phyloP scores from a whole-genome alignment of 2,113 vertebrate species.

The Rynchops niger region DNA sequence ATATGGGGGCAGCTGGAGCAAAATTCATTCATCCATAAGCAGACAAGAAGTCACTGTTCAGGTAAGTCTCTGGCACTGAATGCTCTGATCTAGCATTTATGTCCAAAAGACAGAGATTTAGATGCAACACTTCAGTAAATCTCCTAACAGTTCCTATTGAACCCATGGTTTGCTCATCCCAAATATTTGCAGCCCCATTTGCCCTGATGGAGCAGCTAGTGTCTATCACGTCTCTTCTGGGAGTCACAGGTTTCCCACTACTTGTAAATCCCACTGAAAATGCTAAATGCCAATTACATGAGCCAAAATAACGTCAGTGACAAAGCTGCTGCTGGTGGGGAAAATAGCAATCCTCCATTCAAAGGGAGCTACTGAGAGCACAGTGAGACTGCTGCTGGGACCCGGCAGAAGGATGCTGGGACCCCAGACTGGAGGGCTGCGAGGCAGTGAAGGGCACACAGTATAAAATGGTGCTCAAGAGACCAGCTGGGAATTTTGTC shows the following conservation, averaged over 20 bases:
- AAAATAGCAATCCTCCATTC: neutral
- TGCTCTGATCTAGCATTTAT: neutral
- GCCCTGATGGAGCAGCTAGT: neutral
- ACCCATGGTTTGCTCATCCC: neutral
- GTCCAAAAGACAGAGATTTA: neutral
- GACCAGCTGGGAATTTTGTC: neutral
- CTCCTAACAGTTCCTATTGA: neutral
- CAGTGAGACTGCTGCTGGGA: neutral
- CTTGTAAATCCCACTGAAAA: neutral
- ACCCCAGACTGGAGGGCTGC: accelerated
- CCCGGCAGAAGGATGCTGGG: accelerated
- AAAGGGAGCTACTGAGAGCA: neutral
- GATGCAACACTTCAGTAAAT: neutral
- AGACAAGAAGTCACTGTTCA: neutral
- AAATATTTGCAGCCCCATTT: neutral
- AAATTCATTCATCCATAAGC: neutral
- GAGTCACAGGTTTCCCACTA: neutral
- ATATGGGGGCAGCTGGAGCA: neutral
- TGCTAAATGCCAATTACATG: neutral
- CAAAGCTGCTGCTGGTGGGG: neutral
- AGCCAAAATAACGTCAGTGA: neutral
- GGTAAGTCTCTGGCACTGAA: neutral
- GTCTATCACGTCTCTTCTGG: neutral
- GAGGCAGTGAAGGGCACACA: neutral
- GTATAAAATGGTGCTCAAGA: neutral